Evolutionary conservation across 2,113 vertebrate species (phyloP).

Genomic region (Channa maculata): DNA sequence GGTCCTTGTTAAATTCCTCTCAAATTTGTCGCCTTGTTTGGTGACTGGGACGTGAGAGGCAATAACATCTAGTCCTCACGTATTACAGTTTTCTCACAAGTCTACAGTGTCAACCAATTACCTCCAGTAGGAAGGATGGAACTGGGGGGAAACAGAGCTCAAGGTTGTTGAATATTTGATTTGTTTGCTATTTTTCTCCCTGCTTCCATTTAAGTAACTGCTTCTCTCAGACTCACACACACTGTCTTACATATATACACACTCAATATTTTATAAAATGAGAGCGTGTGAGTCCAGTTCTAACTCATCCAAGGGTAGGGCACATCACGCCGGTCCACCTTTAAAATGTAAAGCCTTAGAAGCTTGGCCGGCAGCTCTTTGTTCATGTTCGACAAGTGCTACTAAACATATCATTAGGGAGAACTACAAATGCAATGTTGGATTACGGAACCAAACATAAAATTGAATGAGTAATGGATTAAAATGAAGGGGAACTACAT

Average conservation of each 20-base stretch:
- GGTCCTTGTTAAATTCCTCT: conserved; percentile 36
- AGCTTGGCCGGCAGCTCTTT: conserved; percentile 5
- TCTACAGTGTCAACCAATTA: conserved; percentile 67
- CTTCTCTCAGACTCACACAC: not conserved
- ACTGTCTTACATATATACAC: conserved; percentile 2
- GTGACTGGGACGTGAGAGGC: conserved; percentile 32
- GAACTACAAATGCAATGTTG: no score
- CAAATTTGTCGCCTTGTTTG: conserved; percentile 38
- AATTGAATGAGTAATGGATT: no score
- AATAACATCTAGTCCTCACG: conserved; percentile 43
- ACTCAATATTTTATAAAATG: conserved; percentile 47
- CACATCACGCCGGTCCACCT: conserved; percentile 23
- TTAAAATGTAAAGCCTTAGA: conserved; percentile 15
- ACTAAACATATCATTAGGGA: not conserved
- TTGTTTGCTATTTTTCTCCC: conserved; percentile 53
- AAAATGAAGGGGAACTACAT: no score
- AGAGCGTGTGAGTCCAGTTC: conserved; percentile 27
- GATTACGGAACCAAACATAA: no score
- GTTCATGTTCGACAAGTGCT: conserved; percentile 21
- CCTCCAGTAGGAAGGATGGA: conserved; percentile 34
- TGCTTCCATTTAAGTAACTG: conserved; percentile 45
- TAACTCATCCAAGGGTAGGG: conserved; percentile 32
- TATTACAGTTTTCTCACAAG: conserved; percentile 24
- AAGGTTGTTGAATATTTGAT: conserved; percentile 69
- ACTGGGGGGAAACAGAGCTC: conserved; percentile 29